phyloP scores from a whole-genome alignment of 2,113 vertebrate genomes.

The Callorhinus ursinus region DNA sequence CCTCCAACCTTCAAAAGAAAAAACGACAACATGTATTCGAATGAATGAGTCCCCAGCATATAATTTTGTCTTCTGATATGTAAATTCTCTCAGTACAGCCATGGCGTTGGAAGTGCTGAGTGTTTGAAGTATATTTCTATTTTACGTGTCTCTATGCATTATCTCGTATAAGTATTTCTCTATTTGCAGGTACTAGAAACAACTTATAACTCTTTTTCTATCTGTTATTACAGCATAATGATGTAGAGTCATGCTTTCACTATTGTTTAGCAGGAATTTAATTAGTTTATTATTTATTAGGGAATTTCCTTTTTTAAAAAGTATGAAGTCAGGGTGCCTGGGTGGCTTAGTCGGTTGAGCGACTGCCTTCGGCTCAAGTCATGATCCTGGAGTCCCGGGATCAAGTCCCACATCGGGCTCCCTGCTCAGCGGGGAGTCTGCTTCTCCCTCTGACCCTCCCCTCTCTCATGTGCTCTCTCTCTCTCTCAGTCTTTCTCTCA shows the following conservation, averaged over 20 bases:
- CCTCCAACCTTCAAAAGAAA: neutral
- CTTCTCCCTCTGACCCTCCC: too few species aligned
- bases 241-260: neutral
- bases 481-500: too few species aligned
- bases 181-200: neutral
- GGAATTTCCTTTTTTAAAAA: neutral
- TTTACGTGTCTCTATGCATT: neutral
- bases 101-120: neutral
- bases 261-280: neutral
- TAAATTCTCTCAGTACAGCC: neutral
- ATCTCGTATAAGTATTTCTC: neutral
- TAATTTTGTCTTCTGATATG: conserved; percentile 24
- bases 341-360: too few species aligned
- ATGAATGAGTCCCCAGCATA: neutral
- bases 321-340: neutral
- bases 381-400: too few species aligned
- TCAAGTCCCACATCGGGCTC: too few species aligned
- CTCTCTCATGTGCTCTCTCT: too few species aligned
- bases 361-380: too few species aligned
- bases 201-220: neutral
- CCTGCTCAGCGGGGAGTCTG: too few species aligned
- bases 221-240: neutral
- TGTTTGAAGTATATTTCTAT: neutral
- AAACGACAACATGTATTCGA: neutral
- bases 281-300: neutral